Evolutionary conservation across 2,113 vertebrate genomes (phyloP).

Genomic region (Marmota monax): DNA sequence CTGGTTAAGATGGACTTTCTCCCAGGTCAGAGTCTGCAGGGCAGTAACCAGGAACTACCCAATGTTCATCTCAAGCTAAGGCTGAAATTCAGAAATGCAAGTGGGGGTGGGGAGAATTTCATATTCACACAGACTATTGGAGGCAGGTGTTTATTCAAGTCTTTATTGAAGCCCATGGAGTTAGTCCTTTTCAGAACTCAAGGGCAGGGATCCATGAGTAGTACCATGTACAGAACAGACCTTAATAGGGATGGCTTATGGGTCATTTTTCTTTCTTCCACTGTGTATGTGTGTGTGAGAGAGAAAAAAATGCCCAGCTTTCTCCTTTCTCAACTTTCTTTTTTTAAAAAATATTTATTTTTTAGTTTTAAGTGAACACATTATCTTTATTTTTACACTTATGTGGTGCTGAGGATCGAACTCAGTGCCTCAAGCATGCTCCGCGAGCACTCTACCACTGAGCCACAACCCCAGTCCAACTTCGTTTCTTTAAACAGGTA

Average conservation of each 20-base stretch:
- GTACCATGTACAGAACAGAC: neutral
- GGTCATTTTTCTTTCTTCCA: neutral
- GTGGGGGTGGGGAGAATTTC: neutral
- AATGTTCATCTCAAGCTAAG: neutral
- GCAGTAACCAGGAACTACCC: constrained; percentile 26
- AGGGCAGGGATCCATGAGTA: neutral
- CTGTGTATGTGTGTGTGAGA: neutral
- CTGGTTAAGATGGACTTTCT: neutral
- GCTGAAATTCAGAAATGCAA: constrained; percentile 3
- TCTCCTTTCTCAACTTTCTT: neutral
- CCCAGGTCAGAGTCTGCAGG: constrained; percentile 28
- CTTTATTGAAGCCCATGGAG: neutral
- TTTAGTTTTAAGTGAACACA: too few relatives aligned
- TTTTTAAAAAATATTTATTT: neutral
- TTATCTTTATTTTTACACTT: too few relatives aligned
- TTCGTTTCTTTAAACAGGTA: constrained; percentile 48
- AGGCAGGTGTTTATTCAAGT: neutral
- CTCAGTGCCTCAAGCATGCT: too few relatives aligned
- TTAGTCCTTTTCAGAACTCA: neutral
- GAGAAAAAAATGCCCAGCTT: constrained; percentile 51
- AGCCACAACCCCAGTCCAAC: too few relatives aligned
- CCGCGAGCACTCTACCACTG: too few relatives aligned
- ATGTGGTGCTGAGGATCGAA: too few relatives aligned
- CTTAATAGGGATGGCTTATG: neutral
- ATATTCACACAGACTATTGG: neutral